Evolutionary conservation across 2,888 invertebrate species (phyloP), one percentile per base, ranked within the genome.

Genomic region (Lasioglossum oenotherae): DNA sequence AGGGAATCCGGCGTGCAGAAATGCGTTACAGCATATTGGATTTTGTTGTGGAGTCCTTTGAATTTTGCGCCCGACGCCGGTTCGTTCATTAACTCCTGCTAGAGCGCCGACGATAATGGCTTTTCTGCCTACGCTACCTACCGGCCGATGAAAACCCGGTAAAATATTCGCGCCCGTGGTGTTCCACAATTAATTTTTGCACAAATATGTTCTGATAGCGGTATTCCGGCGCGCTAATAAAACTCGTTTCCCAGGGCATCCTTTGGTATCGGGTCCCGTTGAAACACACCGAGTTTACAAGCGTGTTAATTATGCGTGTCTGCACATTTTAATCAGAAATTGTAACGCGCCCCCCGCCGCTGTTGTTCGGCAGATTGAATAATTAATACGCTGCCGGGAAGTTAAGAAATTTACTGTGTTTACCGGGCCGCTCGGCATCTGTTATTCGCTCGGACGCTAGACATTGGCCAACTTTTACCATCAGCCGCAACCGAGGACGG

Each of bases 91-190:
- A 79, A 72, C 79, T 73, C 64, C 31, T 38, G 44, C 38, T 79
- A 67, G 44, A 85, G 79, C 35, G 75, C n/a, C 53, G 75, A 67
- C 74, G 85, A 85, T 85, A 85, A 85, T 85, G 79, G 84, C 85
- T 79, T 85, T 85, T 76, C 86, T 85, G 74, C 79, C 72, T 53
- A 31, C 79, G 74, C 78, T 69, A 5, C 74, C 46, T 53, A 74
- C 31, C 31, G 53, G 44, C 46, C 57, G 64, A 35, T 75, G 64
- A 85, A 85, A 85, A 85, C 85, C 31, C 27, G 80, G 41, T 53
- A 78, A 84, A 84, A 84, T 84, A 84, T 84, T 84, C 84, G 53
- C 85, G 64, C 74, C 46, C 57, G 27, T 67, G 31, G 14, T 57
- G 71, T n/a, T 72, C 3, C 53, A 72, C 71, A 67, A 85, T 85